Conservation (phyloP, 2,888 invertebrate species). For the Clanis bilineata region DNA sequence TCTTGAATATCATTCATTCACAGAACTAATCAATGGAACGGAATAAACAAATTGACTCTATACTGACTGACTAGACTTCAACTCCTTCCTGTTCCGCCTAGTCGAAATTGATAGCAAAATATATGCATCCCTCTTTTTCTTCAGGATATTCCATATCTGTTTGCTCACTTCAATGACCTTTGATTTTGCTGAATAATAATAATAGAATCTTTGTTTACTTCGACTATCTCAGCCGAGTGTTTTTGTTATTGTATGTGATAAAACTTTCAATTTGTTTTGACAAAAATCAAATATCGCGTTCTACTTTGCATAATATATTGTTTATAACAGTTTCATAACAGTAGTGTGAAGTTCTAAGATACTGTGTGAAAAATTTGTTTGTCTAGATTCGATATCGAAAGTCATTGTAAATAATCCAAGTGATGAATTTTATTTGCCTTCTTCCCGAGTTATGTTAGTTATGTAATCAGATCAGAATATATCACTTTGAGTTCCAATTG, state of each 20-base stretch:
- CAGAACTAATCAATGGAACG: neutral
- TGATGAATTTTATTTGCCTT: constrained; percentile 56
- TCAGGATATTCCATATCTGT: constrained; percentile 17
- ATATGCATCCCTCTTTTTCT: constrained; percentile 45
- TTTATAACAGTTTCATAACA: neutral
- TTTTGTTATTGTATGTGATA: constrained; percentile 75
- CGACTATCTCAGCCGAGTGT: constrained; percentile 65
- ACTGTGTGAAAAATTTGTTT: constrained; percentile 5
- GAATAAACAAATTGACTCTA: neutral
- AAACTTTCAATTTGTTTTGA: constrained; percentile 39
- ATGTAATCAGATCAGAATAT: constrained; percentile 66
- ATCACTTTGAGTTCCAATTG: constrained; percentile 21
- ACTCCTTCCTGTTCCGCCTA: constrained; percentile 42
- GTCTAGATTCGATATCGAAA: constrained; percentile 55
- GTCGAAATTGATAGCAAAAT: constrained; percentile 33
- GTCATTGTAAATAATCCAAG: constrained; percentile 74
- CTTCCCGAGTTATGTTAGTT: constrained; percentile 64
- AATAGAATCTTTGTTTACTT: constrained; percentile 80
- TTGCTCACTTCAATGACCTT: constrained; percentile 67
- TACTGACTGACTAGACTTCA: neutral
- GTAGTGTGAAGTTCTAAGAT: neutral
- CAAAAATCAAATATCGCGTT: constrained; percentile 20
- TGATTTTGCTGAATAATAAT: constrained; percentile 75
- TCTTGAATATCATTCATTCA: neutral
- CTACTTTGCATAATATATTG: constrained; percentile 21